phyloP scores from a whole-genome alignment of 2,888 invertebrate species.

The Ectropis crepuscularia region DNA sequence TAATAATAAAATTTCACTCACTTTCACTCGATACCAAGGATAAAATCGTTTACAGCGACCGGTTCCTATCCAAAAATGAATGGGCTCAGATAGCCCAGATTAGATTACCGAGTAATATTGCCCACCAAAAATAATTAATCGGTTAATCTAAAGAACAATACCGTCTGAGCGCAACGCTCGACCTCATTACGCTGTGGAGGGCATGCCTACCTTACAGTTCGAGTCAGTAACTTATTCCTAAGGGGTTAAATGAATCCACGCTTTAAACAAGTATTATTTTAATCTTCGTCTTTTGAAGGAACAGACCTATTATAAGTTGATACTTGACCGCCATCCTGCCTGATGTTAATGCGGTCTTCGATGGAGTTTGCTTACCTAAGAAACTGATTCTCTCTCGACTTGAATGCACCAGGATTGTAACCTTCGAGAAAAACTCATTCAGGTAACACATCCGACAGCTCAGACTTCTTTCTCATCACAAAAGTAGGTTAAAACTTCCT shows the following conservation, averaged over 20 bases:
- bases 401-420: too few species aligned
- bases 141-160: slow-evolving; percentile 63
- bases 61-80: slow-evolving; percentile 30
- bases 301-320: too few species aligned
- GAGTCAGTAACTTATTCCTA: slow-evolving; percentile 12
- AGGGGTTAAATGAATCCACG: not conserved
- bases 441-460: too few species aligned
- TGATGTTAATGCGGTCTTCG: too few species aligned
- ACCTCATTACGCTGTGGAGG: slow-evolving; percentile 52
- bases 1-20: slow-evolving; percentile 5
- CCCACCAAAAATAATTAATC: slow-evolving; percentile 56
- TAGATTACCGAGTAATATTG: slow-evolving; percentile 34
- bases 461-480: too few species aligned
- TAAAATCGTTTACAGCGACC: slow-evolving; percentile 15
- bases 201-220: slow-evolving; percentile 37
- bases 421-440: too few species aligned
- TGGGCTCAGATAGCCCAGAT: slow-evolving; percentile 28
- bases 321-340: too few species aligned
- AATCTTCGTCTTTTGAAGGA: too few species aligned
- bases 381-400: too few species aligned
- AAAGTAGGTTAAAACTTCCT: too few species aligned
- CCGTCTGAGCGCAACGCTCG: slow-evolving; percentile 52
- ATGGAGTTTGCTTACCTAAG: too few species aligned
- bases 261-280: not conserved
- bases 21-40: slow-evolving; percentile 21